Base-by-base conservation (phyloP, 1,140 invertebrate genomes). In the Procambarus virginalis region DNA sequence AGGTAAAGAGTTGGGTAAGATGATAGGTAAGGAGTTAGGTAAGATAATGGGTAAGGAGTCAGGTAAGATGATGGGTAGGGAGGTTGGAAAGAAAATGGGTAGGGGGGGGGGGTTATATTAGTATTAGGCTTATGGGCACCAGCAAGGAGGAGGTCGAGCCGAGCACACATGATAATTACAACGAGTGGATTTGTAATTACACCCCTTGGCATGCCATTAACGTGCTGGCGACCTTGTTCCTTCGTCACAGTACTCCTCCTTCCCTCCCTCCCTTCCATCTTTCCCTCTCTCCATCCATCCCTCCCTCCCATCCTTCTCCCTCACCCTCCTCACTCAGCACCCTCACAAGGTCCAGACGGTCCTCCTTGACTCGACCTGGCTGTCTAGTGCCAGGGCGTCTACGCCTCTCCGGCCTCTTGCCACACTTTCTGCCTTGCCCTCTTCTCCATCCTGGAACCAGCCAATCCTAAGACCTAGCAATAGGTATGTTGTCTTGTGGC, bases 141-240 rank as follows among this genome's bases (percentile, higher is more conserved):
- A 34, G 34, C 34, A 34, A 34, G 34, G 34, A 34, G 34, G 34
- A 34, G 34, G 34, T 34, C 34, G 34, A 34, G 34, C 34, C 34
- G 34, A 34, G 34, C 34, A 34, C 34, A 64, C 60, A 70, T 75
- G 49, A 70, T 88, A 88, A 88, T 88, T 88, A 88, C 58, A 88
- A 80, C 68, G 79, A 88, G 58, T 34, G 45, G 49, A 12, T 51
- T 2, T 51, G 45, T n/a, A n/a, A 79, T 82, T 75, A 88, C 82
- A 88, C 82, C 75, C 78, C 75, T 82, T 81, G 46, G 60, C 86
- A 78, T 88, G 86, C 75, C 78, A 81, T 80, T 88, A 88, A 75
- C 64, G 85, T 51, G 55, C 60, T 12, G 34, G 78, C 45, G 86
- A 73, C 86, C 86, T 81, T 81, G 86, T 82, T 70, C 75, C 58